Evolutionary conservation across 2,797 vertebrate species (phyloP).

Genomic region (Pogonophryne albipinna): DNA sequence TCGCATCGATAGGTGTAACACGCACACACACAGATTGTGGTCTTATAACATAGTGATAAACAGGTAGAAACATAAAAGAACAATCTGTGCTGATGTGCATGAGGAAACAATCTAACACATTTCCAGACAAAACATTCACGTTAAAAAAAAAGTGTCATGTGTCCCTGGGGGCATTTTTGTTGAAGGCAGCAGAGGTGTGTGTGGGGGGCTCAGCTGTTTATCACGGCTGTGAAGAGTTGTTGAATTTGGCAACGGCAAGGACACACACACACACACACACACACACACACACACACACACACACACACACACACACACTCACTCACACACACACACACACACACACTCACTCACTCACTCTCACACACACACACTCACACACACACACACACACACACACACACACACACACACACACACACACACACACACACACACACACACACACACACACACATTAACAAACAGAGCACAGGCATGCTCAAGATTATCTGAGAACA

Average conservation of each 20-base stretch:
- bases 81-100: slow-evolving; percentile 18
- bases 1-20: slow-evolving; percentile 30
- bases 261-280: neutral
- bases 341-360: no score
- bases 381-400: no score
- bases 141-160: slow-evolving; percentile 7
- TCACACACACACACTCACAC: no score
- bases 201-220: slow-evolving; percentile 51
- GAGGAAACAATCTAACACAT: slow-evolving; percentile 12
- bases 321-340: no score
- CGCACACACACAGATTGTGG: slow-evolving; percentile 22
- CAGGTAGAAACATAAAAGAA: slow-evolving; percentile 21
- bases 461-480: slow-evolving; percentile 44
- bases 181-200: slow-evolving; percentile 19
- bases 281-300: no score
- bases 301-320: no score
- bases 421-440: no score
- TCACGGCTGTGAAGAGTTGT: slow-evolving; percentile 21
- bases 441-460: neutral
- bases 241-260: slow-evolving; percentile 26
- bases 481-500: slow-evolving; percentile 60
- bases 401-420: no score
- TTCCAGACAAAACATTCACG: slow-evolving; percentile 8
- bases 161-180: slow-evolving; percentile 4
- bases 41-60: slow-evolving; percentile 11